Percentiles rank a stretch among this genome's conserved stretches.
These are phyloP conservation scores for Heteromormyrus szaboi DNA, from an alignment of 2,797 vertebrate genomes.

Conservation along the genomic window DNA sequence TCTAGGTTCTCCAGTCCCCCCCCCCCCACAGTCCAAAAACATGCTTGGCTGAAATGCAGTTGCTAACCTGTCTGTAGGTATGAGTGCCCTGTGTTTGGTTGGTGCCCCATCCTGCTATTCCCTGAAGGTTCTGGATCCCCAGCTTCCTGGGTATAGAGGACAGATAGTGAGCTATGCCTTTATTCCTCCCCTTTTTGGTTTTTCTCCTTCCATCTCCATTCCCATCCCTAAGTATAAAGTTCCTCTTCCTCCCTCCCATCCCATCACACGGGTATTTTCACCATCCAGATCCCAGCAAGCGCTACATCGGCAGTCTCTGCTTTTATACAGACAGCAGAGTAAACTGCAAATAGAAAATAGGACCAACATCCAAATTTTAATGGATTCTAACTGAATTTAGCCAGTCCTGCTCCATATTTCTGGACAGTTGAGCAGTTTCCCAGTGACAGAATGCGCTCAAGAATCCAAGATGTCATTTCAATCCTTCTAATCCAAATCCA, in stretches of 20 bases:
- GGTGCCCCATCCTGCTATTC: neutral
- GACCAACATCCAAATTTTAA: neutral
- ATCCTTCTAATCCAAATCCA: neutral
- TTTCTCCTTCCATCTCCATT: neutral
- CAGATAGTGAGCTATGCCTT: neutral
- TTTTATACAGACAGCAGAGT: neutral
- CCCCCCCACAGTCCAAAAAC: neutral
- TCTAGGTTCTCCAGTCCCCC: neutral
- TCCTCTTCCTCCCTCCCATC: neutral
- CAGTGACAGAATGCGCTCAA: neutral
- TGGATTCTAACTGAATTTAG: conserved; percentile 4
- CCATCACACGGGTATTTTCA: neutral
- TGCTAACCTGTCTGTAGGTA: neutral
- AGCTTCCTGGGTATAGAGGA: neutral
- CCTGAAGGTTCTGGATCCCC: neutral
- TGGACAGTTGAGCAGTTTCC: neutral
- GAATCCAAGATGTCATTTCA: conserved; percentile 3
- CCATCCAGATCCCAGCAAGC: neutral
- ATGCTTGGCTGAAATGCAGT: neutral
- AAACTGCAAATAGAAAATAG: neutral
- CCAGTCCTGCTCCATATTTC: neutral
- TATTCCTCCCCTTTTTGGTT: neutral
- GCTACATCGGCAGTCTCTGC: neutral
- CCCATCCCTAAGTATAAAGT: neutral
- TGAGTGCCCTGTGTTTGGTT: neutral